Evolutionary conservation across 2,113 vertebrate genomes (phyloP).

Genomic region (Muntiacus reevesi): DNA sequence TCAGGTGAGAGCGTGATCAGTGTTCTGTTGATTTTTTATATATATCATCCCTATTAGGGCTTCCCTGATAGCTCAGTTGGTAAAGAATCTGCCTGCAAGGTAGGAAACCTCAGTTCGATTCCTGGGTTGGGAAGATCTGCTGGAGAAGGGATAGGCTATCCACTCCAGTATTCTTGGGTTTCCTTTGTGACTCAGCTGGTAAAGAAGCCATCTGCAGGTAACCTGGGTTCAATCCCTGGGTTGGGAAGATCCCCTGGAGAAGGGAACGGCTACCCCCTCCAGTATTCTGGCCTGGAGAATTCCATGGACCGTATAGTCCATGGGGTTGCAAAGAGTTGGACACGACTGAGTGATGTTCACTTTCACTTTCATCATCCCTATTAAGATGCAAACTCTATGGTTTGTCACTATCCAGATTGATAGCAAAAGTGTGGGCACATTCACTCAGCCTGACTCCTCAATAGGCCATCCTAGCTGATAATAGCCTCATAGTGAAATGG

Average conservation of each 20-base stretch:
- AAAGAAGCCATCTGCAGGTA: background rate
- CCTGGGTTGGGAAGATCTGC: background rate
- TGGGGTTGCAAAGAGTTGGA: background rate
- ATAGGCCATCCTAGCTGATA: background rate
- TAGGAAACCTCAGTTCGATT: accelerated
- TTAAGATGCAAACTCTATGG: background rate
- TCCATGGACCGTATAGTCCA: background rate
- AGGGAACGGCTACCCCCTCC: background rate
- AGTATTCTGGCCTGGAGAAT: background rate
- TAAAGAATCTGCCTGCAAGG: background rate
- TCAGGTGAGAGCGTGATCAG: background rate
- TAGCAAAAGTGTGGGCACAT: background rate
- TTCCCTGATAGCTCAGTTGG: background rate
- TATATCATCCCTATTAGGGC: background rate
- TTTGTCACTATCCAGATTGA: background rate
- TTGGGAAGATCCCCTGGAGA: background rate
- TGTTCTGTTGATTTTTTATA: background rate
- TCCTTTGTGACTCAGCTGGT: background rate
- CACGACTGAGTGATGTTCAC: background rate
- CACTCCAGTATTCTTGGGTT: background rate
- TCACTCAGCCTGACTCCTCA: background rate
- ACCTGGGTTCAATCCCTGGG: background rate
- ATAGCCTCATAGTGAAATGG: background rate
- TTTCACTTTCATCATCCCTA: background rate
- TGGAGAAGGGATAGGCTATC: background rate